Evolutionary conservation across 2,888 invertebrate species (phyloP).

Genomic region (Lymantria dispar): DNA sequence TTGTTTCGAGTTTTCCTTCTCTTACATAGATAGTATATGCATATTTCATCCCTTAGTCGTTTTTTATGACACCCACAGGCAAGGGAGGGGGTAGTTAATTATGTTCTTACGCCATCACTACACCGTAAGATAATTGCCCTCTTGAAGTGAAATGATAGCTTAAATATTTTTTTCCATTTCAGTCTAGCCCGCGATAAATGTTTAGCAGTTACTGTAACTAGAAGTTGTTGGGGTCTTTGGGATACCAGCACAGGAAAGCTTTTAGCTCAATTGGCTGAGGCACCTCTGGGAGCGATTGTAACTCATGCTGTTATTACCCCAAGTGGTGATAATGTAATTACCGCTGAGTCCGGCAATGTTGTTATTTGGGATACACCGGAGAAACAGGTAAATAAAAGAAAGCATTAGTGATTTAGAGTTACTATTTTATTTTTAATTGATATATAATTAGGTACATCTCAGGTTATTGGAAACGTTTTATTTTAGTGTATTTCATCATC

Average conservation of each 20-base stretch:
- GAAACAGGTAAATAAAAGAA: constrained; percentile 51
- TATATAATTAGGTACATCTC: too few species aligned
- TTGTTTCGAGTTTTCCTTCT: too few species aligned
- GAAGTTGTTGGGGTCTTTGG: constrained; percentile 98
- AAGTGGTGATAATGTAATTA: constrained; percentile 91
- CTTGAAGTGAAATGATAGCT: too few species aligned
- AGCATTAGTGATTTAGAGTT: not conserved
- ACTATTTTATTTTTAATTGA: too few species aligned
- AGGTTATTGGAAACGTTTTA: too few species aligned
- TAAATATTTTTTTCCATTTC: not conserved
- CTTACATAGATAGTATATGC: too few species aligned
- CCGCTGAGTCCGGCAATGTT: constrained; percentile 95
- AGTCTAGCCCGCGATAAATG: constrained; percentile 87
- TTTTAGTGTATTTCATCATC: too few species aligned
- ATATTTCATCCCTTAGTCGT: too few species aligned
- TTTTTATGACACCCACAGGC: too few species aligned
- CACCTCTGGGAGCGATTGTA: constrained; percentile 95
- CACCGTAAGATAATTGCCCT: too few species aligned
- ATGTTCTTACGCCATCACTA: too few species aligned
- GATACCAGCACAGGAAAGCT: constrained; percentile 92
- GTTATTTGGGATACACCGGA: constrained; percentile 90
- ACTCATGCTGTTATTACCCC: constrained; percentile 95
- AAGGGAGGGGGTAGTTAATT: too few species aligned
- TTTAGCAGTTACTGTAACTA: constrained; percentile 95
- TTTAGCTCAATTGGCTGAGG: constrained; percentile 93